Evolutionary conservation across 2,888 invertebrate species (phyloP).

Genomic region (Cataglyphis livida): DNA sequence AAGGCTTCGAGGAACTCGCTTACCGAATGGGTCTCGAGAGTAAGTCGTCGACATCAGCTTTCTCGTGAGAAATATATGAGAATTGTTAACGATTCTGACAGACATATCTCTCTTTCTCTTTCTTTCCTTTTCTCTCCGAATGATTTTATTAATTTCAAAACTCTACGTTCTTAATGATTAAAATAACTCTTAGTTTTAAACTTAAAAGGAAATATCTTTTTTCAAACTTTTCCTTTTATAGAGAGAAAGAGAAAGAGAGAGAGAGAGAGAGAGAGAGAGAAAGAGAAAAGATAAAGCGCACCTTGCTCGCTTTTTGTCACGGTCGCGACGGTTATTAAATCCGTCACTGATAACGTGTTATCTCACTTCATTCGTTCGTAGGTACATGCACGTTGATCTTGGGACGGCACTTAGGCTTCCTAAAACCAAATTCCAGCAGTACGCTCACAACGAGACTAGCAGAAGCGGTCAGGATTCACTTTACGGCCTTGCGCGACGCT

Average conservation of each 20-base stretch:
- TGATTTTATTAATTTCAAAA: background rate
- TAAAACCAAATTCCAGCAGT: slow-evolving; percentile 87
- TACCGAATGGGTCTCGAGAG: slow-evolving; percentile 93
- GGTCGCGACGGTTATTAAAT: background rate
- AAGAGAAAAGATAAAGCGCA: background rate
- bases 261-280: background rate
- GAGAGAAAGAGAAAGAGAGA: background rate
- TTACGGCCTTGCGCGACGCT: slow-evolving; percentile 92
- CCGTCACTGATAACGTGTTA: background rate
- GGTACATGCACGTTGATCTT: slow-evolving; percentile 93
- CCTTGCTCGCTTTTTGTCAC: background rate
- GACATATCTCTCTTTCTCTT: background rate
- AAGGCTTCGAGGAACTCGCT: slow-evolving; percentile 90
- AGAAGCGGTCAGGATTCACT: slow-evolving; percentile 92
- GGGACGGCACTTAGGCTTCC: slow-evolving; percentile 92
- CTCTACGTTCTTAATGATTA: background rate
- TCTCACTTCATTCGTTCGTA: slow-evolving; percentile 73
- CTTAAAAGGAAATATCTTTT: background rate
- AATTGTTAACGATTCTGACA: slow-evolving; percentile 21
- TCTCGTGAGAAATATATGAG: slow-evolving; percentile 31
- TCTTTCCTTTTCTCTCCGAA: background rate
- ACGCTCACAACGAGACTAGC: slow-evolving; percentile 89
- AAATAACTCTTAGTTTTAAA: background rate
- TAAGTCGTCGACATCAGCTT: slow-evolving; percentile 83
- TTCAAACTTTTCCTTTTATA: background rate